phyloP scores from a whole-genome alignment of 1,140 invertebrate species.

The Trachymyrmex septentrionalis region DNA sequence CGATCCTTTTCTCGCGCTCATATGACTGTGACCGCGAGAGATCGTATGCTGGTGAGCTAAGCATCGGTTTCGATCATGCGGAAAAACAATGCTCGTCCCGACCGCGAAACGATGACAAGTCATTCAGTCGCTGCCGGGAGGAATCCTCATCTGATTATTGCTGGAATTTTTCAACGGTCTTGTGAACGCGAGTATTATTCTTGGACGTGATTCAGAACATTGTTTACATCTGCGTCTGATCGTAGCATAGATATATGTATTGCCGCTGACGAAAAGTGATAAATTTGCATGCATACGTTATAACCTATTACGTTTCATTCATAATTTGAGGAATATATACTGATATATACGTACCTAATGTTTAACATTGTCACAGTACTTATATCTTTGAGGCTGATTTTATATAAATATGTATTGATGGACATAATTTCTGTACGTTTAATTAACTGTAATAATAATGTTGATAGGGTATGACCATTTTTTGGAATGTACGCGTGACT shows the following conservation, averaged over 20 bases:
- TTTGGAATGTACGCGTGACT: slow-evolving; percentile 26
- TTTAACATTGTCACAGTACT: background rate
- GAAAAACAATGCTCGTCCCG: slow-evolving; percentile 11
- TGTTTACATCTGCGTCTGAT: background rate
- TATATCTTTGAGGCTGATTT: background rate
- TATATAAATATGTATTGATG: background rate
- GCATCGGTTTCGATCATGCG: background rate
- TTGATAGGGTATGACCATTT: slow-evolving; percentile 36
- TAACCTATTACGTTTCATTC: slow-evolving; percentile 1
- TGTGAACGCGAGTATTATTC: background rate
- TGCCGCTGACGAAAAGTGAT: background rate
- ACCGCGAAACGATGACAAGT: background rate
- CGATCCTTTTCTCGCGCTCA: background rate
- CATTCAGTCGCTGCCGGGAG: no score
- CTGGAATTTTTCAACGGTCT: background rate
- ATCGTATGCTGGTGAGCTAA: slow-evolving; percentile 24
- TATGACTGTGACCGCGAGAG: background rate
- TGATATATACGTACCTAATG: background rate
- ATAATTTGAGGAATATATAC: background rate
- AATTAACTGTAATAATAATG: slow-evolving; percentile 24
- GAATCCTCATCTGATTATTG: background rate
- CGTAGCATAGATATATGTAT: background rate
- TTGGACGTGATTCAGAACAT: slow-evolving; percentile 40
- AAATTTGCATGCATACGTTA: background rate
- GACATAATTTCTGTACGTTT: background rate